Evolutionary conservation across 2,113 vertebrate species (phyloP).

Genomic region (Gymnarchus niloticus): DNA sequence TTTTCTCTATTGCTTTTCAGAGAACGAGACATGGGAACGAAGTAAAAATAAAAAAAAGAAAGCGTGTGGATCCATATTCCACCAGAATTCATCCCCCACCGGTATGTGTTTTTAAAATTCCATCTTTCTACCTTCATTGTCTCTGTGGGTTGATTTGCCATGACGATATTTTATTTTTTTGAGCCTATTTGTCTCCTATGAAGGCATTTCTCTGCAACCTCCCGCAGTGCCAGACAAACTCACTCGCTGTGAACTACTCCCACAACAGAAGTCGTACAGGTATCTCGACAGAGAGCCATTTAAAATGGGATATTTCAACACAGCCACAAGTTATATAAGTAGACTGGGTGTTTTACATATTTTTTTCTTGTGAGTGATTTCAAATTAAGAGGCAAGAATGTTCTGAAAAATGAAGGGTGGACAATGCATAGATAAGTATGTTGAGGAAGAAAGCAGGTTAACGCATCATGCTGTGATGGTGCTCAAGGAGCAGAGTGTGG

Average conservation of each 20-base stretch:
- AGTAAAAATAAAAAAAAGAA: slow-evolving; percentile 20
- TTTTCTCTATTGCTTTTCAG: slow-evolving; percentile 20
- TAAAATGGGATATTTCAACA: slow-evolving; percentile 44
- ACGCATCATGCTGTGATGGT: neutral
- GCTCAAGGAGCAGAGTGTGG: neutral
- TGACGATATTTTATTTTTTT: neutral
- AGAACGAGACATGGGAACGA: slow-evolving; percentile 16
- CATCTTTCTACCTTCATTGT: neutral
- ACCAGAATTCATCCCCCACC: slow-evolving; percentile 26
- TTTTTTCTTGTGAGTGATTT: neutral
- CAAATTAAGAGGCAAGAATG: neutral
- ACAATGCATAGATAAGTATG: neutral
- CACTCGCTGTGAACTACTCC: slow-evolving; percentile 37
- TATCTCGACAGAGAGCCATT: slow-evolving; percentile 18
- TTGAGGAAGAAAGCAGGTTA: neutral
- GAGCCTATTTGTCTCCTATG: slow-evolving; percentile 34
- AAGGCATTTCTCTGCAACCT: slow-evolving; percentile 19
- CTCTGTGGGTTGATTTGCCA: slow-evolving; percentile 10
- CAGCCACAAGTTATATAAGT: slow-evolving; percentile 42
- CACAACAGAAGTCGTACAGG: slow-evolving; percentile 27
- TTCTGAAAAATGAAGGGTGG: neutral
- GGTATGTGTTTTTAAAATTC: slow-evolving; percentile 33
- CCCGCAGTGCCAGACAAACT: slow-evolving; percentile 34
- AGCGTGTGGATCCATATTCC: slow-evolving; percentile 24
- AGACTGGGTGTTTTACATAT: slow-evolving; percentile 38